A percentile compares a stretch with the other conserved stretches of the same genome.
Conservation (phyloP, 2,888 invertebrate species). For the Watsonalla binaria region DNA sequence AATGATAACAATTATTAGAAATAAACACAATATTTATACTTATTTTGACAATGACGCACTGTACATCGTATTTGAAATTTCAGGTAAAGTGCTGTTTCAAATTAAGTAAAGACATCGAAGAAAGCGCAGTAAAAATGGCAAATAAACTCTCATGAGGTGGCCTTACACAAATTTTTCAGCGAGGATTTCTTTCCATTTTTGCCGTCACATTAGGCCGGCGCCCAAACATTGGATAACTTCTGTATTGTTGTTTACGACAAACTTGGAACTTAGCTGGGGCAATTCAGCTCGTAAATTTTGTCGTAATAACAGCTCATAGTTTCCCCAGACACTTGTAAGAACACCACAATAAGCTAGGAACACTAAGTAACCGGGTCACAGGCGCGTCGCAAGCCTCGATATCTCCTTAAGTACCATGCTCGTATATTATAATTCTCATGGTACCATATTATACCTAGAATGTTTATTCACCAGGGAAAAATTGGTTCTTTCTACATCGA, state of each 20-base stretch:
- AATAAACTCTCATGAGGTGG: slow-evolving; percentile 55
- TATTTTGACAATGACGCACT: too few relatives aligned
- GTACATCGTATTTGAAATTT: too few relatives aligned
- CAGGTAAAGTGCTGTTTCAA: not conserved
- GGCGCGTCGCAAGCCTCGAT: slow-evolving; percentile 21
- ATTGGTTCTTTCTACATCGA: too few relatives aligned
- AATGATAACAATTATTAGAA: not conserved
- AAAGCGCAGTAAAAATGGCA: slow-evolving; percentile 35
- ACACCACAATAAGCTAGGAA: slow-evolving; percentile 60
- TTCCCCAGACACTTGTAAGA: slow-evolving; percentile 72
- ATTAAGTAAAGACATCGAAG: slow-evolving; percentile 18
- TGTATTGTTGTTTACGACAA: slow-evolving; percentile 73
- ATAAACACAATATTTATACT: too few relatives aligned
- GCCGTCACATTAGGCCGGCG: slow-evolving; percentile 55
- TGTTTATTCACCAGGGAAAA: slow-evolving; percentile 8
- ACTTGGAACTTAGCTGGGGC: slow-evolving; percentile 65
- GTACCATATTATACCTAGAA: slow-evolving; percentile 15
- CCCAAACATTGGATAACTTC: slow-evolving; percentile 66
- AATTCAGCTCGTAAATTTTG: slow-evolving; percentile 72
- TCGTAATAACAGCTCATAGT: slow-evolving; percentile 73
- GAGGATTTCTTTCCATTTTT: slow-evolving; percentile 55
- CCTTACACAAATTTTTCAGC: slow-evolving; percentile 52
- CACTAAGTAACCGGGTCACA: slow-evolving; percentile 47
- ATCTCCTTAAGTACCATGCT: not conserved
- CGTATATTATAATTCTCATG: slow-evolving; percentile 4